A percentile compares a stretch with the other conserved stretches of the same genome.
phyloP scores from a whole-genome alignment of 2,888 invertebrate genomes.

The Orthonevra nobilis region DNA sequence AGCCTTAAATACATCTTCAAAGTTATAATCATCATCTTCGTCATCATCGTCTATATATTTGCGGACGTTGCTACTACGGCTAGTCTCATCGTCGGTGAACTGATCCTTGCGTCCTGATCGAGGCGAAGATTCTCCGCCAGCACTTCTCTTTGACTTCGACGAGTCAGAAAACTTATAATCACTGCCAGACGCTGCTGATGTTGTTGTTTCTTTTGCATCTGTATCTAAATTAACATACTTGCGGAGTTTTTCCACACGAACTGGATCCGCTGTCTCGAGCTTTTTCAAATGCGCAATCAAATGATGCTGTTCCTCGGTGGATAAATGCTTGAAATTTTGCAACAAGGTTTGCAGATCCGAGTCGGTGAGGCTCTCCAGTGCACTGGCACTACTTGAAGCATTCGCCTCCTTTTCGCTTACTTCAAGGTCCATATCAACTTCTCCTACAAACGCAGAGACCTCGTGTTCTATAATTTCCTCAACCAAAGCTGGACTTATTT shows the following conservation, averaged over 20 bases:
- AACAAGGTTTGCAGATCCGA: slow-evolving; percentile 89
- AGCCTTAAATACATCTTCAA: slow-evolving; percentile 90
- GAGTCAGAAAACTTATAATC: slow-evolving; percentile 57
- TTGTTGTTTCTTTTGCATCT: slow-evolving; percentile 44
- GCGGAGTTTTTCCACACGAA: slow-evolving; percentile 88
- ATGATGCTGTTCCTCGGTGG: slow-evolving; percentile 90
- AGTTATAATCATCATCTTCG: slow-evolving; percentile 91
- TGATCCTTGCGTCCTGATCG: slow-evolving; percentile 70
- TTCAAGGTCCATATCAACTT: slow-evolving; percentile 74
- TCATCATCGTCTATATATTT: slow-evolving; percentile 83
- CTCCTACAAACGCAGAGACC: slow-evolving; percentile 73
- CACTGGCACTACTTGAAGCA: slow-evolving; percentile 77
- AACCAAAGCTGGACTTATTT: slow-evolving; percentile 73
- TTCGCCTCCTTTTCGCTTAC: slow-evolving; percentile 70
- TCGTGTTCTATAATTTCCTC: slow-evolving; percentile 73
- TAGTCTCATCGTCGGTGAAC: slow-evolving; percentile 72
- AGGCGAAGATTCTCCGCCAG: slow-evolving; percentile 44
- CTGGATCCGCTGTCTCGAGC: slow-evolving; percentile 87
- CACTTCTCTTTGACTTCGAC: slow-evolving; percentile 46
- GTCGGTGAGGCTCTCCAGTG: slow-evolving; percentile 89
- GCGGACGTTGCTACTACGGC: slow-evolving; percentile 71
- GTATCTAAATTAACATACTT: slow-evolving; percentile 85
- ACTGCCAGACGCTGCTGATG: slow-evolving; percentile 11
- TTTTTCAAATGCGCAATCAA: slow-evolving; percentile 91
- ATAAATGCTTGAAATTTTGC: slow-evolving; percentile 90